phyloP scores from a whole-genome alignment of 2,113 vertebrate genomes.

The Mormyrus iriodes region DNA sequence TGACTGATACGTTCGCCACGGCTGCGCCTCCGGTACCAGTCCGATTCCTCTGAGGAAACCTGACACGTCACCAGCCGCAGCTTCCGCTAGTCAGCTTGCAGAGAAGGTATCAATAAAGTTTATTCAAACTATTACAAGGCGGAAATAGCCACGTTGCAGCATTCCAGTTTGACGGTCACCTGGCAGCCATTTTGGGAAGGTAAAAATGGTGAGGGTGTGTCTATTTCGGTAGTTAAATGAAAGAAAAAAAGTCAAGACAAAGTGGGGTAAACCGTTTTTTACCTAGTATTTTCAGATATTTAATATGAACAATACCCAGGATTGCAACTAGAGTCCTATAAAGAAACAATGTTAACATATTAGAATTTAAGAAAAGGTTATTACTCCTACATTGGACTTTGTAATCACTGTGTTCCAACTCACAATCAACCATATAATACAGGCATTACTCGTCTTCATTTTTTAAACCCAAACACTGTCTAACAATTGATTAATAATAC shows the following conservation, averaged over 20 bases:
- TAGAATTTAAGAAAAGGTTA: slow-evolving; percentile 3
- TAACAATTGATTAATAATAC: not conserved
- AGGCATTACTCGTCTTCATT: no score
- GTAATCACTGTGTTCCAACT: not conserved
- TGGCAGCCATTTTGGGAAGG: not conserved
- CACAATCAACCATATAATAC: not conserved
- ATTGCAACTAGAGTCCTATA: not conserved
- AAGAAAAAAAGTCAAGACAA: not conserved
- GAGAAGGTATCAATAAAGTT: slow-evolving; percentile 54
- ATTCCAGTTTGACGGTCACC: not conserved
- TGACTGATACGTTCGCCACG: not conserved
- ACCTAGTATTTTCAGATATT: slow-evolving; percentile 2
- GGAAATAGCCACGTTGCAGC: slow-evolving; percentile 42
- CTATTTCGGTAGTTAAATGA: not conserved
- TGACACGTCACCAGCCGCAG: slow-evolving; percentile 59
- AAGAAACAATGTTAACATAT: not conserved
- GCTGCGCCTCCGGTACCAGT: slow-evolving; percentile 29
- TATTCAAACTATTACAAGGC: slow-evolving; percentile 36
- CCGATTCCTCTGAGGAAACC: slow-evolving; percentile 28
- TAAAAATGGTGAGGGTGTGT: not conserved
- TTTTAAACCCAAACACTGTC: not conserved
- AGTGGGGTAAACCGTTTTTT: not conserved
- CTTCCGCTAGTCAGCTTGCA: slow-evolving; percentile 29
- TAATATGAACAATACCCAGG: slow-evolving; percentile 11
- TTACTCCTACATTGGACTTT: not conserved